A percentile compares a stretch with the other conserved stretches of the same genome.
These are phyloP conservation scores for Drosophila rufa DNA, from an alignment of 1,140 invertebrate genomes.

Conservation along the genomic window DNA sequence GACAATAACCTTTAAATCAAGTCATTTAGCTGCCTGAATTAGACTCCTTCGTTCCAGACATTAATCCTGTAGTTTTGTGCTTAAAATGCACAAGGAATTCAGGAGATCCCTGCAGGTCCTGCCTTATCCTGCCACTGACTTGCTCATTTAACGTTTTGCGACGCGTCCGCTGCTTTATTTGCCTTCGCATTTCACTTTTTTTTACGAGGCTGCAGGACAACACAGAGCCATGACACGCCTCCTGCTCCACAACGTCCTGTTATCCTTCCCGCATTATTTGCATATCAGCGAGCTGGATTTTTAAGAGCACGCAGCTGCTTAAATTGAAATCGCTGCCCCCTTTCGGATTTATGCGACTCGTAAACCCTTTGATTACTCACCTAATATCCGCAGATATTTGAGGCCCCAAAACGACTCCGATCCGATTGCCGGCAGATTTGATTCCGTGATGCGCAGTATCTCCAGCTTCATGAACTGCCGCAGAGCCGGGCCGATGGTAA, in stretches of 20 bases:
- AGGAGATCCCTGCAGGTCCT: neutral
- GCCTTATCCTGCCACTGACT: slow-evolving; percentile 41
- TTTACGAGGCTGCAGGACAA: slow-evolving; percentile 70
- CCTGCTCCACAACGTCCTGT: neutral
- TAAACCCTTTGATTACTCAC: slow-evolving; percentile 78
- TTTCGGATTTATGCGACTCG: slow-evolving; percentile 40
- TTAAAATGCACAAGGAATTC: slow-evolving; percentile 1
- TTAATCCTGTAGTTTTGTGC: slow-evolving; percentile 8
- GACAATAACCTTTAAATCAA: neutral
- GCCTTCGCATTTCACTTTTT: slow-evolving; percentile 45
- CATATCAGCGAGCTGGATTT: slow-evolving; percentile 58
- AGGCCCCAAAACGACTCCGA: slow-evolving; percentile 92
- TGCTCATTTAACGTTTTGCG: slow-evolving; percentile 72
- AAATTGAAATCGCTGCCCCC: slow-evolving; percentile 60
- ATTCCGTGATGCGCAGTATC: slow-evolving; percentile 91
- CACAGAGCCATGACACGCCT: slow-evolving; percentile 32
- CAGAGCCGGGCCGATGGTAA: slow-evolving; percentile 92
- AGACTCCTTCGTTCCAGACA: neutral
- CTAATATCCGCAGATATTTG: slow-evolving; percentile 88
- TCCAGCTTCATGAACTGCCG: slow-evolving; percentile 88
- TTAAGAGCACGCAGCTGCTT: slow-evolving; percentile 60
- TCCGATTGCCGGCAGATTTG: slow-evolving; percentile 92
- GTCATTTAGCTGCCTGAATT: neutral
- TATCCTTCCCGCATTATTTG: slow-evolving; percentile 61
- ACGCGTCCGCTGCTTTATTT: slow-evolving; percentile 66